Conservation (phyloP, 2,888 invertebrate genomes). For the Megalurothrips usitatus region DNA sequence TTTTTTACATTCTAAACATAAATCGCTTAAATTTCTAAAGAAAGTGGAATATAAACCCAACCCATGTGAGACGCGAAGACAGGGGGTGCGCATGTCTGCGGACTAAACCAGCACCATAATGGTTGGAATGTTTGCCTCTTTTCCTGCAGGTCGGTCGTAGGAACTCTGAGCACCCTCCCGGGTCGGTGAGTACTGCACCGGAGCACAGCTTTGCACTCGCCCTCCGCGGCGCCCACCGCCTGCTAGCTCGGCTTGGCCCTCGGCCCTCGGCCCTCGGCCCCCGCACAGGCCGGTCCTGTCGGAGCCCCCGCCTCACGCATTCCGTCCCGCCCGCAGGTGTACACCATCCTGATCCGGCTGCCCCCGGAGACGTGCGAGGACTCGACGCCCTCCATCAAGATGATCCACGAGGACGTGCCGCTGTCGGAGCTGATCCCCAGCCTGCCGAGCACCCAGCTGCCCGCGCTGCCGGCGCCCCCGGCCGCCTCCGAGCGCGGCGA, state of each 20-base stretch:
- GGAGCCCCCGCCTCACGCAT: not conserved
- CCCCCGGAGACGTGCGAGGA: conserved; percentile 56
- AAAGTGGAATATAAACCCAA: no score
- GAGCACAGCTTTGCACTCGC: not conserved
- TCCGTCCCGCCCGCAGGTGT: conserved; percentile 53
- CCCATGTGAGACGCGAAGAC: not conserved
- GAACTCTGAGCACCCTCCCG: not conserved
- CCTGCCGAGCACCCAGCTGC: conserved; percentile 35
- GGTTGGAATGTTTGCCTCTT: not conserved
- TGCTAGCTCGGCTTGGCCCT: no score
- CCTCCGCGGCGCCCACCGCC: no score
- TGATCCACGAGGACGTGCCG: conserved; percentile 73
- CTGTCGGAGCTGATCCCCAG: conserved; percentile 36
- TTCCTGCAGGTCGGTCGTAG: conserved; percentile 7
- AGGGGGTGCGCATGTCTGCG: not conserved
- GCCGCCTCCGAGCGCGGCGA: conserved; percentile 55
- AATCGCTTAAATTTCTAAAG: no score
- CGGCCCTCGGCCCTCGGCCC: conserved; percentile 42
- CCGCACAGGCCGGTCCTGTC: conserved; percentile 48
- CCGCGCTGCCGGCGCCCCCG: conserved; percentile 39
- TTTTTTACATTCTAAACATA: no score
- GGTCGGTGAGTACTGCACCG: conserved; percentile 35
- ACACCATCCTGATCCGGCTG: conserved; percentile 87
- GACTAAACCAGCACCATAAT: not conserved
- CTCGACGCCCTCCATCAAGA: conserved; percentile 72